These are phyloP conservation scores for Enteromius fasciolatus DNA, from an alignment of 2,797 vertebrate species.

Conservation along the genomic window DNA sequence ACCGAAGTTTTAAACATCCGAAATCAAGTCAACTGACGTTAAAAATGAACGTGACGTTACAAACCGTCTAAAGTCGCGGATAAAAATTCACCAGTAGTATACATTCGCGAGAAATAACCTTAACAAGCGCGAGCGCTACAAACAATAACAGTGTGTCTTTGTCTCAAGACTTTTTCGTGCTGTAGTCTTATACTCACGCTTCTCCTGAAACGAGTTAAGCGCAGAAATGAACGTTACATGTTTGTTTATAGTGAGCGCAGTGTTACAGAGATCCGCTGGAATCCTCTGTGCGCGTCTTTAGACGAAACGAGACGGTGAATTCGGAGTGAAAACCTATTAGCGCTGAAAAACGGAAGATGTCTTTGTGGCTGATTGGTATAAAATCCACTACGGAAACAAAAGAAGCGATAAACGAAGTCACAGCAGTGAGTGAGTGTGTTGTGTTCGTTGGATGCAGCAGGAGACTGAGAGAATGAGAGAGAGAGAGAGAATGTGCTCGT, in stretches of 20 bases:
- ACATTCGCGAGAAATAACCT: background rate
- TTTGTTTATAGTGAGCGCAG: slow-evolving; percentile 43
- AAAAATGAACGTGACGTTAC: background rate
- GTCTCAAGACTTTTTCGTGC: background rate
- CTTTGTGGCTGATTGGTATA: slow-evolving; percentile 50
- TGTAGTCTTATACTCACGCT: slow-evolving; percentile 61
- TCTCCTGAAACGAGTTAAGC: slow-evolving; percentile 35
- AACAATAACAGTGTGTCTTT: slow-evolving; percentile 7
- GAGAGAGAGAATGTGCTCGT: slow-evolving; percentile 53
- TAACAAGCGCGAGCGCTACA: background rate
- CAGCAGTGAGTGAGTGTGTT: slow-evolving; percentile 24
- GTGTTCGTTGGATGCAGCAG: slow-evolving; percentile 71
- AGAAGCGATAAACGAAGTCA: slow-evolving; percentile 38
- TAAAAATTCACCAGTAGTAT: background rate
- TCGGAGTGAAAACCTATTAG: background rate
- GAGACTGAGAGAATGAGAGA: slow-evolving; percentile 59
- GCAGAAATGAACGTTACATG: slow-evolving; percentile 42
- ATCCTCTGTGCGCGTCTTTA: slow-evolving; percentile 15
- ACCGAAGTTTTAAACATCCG: background rate
- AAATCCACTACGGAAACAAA: slow-evolving; percentile 45
- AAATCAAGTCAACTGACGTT: background rate
- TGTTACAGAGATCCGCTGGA: slow-evolving; percentile 42
- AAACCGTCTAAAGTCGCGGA: background rate
- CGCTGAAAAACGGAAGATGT: slow-evolving; percentile 1
- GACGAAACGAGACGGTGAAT: background rate